Conservation (phyloP, 2,888 invertebrate genomes). For the Athetis lepigone region DNA sequence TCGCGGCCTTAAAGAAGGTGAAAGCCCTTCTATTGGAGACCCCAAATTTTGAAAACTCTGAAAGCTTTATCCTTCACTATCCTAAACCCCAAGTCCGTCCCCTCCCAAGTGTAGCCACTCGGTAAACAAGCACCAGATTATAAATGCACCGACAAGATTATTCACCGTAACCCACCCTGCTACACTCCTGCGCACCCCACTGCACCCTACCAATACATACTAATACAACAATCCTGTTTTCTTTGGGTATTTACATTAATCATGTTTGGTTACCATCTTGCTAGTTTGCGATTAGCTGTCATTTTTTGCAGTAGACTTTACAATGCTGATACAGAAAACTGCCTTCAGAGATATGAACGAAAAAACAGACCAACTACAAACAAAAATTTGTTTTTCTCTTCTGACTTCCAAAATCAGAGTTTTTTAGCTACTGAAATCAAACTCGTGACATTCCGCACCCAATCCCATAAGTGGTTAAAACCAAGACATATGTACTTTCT, state of each 20-base stretch:
- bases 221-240: slow-evolving; percentile 64
- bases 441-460: no score
- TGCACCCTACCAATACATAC: slow-evolving; percentile 47
- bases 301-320: no score
- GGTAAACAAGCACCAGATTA: slow-evolving; percentile 55
- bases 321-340: no score
- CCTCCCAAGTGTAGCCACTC: slow-evolving; percentile 19
- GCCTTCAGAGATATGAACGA: no score
- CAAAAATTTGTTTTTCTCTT: no score
- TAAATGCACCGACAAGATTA: slow-evolving; percentile 66
- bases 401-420: no score
- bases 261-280: slow-evolving; percentile 33
- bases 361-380: no score
- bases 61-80: neutral
- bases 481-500: no score
- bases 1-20: no score
- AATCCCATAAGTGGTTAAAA: no score
- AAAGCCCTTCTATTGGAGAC: no score
- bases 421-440: no score
- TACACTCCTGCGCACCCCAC: neutral
- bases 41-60: neutral
- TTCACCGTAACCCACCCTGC: slow-evolving; percentile 26
- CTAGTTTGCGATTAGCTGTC: slow-evolving; percentile 28
- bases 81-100: slow-evolving; percentile 30
- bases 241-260: slow-evolving; percentile 67